Evolutionary conservation across 2,888 invertebrate genomes (phyloP), one percentile per base, ranked within the genome.

Genomic region (Altica lythri): DNA sequence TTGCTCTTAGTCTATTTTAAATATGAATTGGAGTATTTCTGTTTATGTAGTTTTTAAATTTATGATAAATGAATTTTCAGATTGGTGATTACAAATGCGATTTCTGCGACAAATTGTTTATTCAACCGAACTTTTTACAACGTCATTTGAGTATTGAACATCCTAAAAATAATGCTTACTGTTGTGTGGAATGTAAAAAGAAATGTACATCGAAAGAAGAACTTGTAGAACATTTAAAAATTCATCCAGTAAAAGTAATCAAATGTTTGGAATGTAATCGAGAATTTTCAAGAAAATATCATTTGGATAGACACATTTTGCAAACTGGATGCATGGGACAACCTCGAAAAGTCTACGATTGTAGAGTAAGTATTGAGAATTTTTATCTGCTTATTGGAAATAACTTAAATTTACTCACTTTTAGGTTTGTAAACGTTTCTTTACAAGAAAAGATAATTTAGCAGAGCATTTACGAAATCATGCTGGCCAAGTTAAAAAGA

Each of bases 201-300:
- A 78, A 80, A n/a, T 86, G 89, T 67, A 83, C 83, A 1, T 80
- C 83, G 54, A 81, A 82, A 57, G 79, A 81, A 10, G 77, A 81
- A 2, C 75, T 92, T 19, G 77, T 82, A 16, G 79, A 85, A 32
- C 92, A 92, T 71, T 81, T 86, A 65, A 81, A 82, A 56, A 83
- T 85, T 27, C 84, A 86, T 65, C 87, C 84, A 38, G 76, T 82
- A 25, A 83, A 83, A 63, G 80, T 81, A 0, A 86, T 80, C 66
- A 79, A 80, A 17, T 92, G 91, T 72, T 79, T 81, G 22, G 78
- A 82, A 50, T 92, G 91, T 68, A 80, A 82, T 18, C 85, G 84
- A 64, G 83, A 83, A 57, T 92, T 92, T 73, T 88, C 86, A 1
- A 79, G 91, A 51, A 86, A 85, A 55, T 88, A 89, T 64, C 90